These are phyloP conservation scores for Eupsilia transversa DNA, from an alignment of 2,888 invertebrate genomes.

Conservation along the genomic window DNA sequence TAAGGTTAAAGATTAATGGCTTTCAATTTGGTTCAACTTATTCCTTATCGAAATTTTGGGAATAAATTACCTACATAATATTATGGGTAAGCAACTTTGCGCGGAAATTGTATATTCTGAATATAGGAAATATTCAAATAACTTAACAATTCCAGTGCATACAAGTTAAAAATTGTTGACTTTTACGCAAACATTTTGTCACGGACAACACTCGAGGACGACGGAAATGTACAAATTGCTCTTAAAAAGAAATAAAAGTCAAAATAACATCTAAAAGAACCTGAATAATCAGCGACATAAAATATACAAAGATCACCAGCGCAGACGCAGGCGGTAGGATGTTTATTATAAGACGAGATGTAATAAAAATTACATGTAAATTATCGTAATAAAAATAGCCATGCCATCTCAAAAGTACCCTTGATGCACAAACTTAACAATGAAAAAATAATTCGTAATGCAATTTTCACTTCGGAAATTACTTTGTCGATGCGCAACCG, in stretches of 20 bases:
- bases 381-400: constrained; percentile 70
- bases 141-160: neutral
- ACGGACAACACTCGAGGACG: constrained; percentile 31
- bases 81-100: no score
- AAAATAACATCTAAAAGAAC: constrained; percentile 42
- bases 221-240: constrained; percentile 55
- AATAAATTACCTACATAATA: neutral
- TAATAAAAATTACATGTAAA: constrained; percentile 65
- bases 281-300: constrained; percentile 52
- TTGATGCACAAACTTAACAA: constrained; percentile 62
- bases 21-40: constrained; percentile 44
- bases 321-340: constrained; percentile 49
- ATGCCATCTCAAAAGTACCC: constrained; percentile 63
- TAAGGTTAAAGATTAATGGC: constrained; percentile 67
- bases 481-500: constrained; percentile 75
- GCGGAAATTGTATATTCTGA: neutral
- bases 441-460: constrained; percentile 74
- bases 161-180: neutral
- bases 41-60: constrained; percentile 17
- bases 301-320: constrained; percentile 58
- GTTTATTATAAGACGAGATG: constrained; percentile 65
- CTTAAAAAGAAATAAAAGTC: constrained; percentile 50
- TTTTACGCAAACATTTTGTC: constrained; percentile 27
- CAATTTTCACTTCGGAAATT: constrained; percentile 85
- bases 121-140: neutral